Conservation (phyloP, 2,888 invertebrate genomes). For the Geophilus truncorum region DNA sequence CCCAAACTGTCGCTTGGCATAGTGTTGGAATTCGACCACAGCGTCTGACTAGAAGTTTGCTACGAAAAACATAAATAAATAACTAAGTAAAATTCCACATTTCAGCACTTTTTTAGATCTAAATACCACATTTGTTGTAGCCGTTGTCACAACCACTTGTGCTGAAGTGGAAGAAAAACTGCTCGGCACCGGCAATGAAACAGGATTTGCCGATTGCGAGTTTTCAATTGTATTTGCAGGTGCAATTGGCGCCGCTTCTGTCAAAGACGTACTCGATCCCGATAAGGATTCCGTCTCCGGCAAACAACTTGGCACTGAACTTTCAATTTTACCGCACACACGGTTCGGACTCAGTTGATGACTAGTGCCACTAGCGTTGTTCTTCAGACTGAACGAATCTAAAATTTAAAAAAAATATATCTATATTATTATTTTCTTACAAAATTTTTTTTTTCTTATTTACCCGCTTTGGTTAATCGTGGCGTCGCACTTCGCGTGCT, state of each 20-base stretch:
- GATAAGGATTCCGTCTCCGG: not conserved
- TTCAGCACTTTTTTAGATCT: no score
- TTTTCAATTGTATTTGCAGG: not conserved
- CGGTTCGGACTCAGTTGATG: slow-evolving; percentile 32
- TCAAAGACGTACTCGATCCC: no score
- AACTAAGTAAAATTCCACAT: not conserved
- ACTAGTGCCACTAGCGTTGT: slow-evolving; percentile 18
- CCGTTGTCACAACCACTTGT: not conserved
- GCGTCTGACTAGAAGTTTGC: slow-evolving; percentile 15
- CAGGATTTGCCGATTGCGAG: not conserved
- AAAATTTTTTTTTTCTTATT: slow-evolving; percentile 5
- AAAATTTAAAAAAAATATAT: not conserved
- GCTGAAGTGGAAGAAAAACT: not conserved
- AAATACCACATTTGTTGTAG: not conserved
- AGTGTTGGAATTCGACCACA: slow-evolving; percentile 2
- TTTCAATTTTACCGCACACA: not conserved
- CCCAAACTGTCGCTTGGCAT: not conserved
- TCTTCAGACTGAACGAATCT: slow-evolving; percentile 33
- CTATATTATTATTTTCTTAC: not conserved
- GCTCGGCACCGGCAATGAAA: not conserved
- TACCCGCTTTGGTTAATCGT: slow-evolving; percentile 69
- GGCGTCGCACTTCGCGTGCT: slow-evolving; percentile 63
- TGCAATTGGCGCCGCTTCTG: not conserved
- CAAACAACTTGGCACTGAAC: not conserved
- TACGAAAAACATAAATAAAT: not conserved